These are phyloP conservation scores for Monopis laevigella DNA, from an alignment of 2,888 invertebrate species.

Conservation along the genomic window DNA sequence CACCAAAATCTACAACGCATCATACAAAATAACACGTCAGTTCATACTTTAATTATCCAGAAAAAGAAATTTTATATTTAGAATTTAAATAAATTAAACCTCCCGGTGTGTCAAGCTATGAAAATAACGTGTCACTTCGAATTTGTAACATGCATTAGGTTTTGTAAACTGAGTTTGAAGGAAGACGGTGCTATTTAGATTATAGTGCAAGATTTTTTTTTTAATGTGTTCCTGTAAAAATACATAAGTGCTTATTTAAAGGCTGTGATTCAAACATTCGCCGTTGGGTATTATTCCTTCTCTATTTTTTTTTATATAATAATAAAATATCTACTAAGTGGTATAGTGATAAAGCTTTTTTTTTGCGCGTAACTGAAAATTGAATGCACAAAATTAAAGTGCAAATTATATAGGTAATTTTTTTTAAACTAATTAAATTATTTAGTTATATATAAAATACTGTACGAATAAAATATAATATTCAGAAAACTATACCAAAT, in stretches of 20 bases:
- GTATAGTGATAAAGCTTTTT: no score
- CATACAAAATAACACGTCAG: slow-evolving; percentile 6
- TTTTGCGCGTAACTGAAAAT: no score
- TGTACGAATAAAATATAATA: no score
- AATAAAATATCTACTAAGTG: no score
- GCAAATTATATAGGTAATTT: no score
- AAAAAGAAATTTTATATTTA: background rate
- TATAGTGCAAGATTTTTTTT: slow-evolving; percentile 1
- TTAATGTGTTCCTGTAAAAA: slow-evolving; percentile 21
- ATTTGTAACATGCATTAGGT: slow-evolving; percentile 4
- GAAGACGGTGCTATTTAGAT: background rate
- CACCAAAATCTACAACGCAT: slow-evolving; percentile 22
- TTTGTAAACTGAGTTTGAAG: background rate
- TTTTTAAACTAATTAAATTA: no score
- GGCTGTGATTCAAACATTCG: slow-evolving; percentile 54
- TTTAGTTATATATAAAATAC: no score
- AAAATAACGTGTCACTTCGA: slow-evolving; percentile 3
- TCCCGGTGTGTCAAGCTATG: slow-evolving; percentile 2
- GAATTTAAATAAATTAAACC: background rate
- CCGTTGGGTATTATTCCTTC: slow-evolving; percentile 54
- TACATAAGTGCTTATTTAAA: slow-evolving; percentile 53
- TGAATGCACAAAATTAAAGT: no score
- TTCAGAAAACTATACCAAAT: no score
- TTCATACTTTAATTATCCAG: background rate
- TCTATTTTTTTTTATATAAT: no score